Base-by-base conservation (phyloP, 37 sponge, comb jelly and placozoan species). In the Chondrosia reniformis region DNA sequence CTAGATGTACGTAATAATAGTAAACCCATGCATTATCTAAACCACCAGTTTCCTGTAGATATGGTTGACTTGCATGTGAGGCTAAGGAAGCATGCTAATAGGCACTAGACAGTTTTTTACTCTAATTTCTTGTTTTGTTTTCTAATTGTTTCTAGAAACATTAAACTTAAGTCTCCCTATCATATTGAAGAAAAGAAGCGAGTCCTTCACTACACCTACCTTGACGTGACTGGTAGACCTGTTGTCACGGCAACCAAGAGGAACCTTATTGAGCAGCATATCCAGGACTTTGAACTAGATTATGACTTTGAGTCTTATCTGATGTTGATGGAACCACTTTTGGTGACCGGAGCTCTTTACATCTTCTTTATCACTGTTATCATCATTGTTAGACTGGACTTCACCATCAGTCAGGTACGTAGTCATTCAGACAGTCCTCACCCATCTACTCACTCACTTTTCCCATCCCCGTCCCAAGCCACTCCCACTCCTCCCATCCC, bases 261-360 rank as follows among this genome's bases (percentile, higher is more conserved):
- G 7, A 95, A 97, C 69, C 78, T 97, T 27, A 95, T 95, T 32
- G 95, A 97, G 72, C 87, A 95, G 44, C 98, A 97, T 73, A 95
- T 97, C n/a, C 78, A 89, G 57, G 88, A 97, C 36, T 92, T 97
- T 84, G 80, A 86, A 76, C 83, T 89, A 38, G 39, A 63, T 1
- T 33, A 58, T 33, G 42, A 42, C 21, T 67, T 65, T 80, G 76
- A 92, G 67, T 33, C 74, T 7, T 46, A 81, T 66, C 71, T 95
- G 83, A 42, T 97, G 52, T 79, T 95, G 22, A 93, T 89, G 64
- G 99, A 97, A 66, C 99, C 99, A 1, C 79, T 97, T 24, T 84
- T 97, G 33, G 84, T 97, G 40, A 84, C 95, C 8, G 81, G 55
- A 6, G 93, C 91, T 13, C 78, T 97, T 67, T 83, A 80, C 75